Evolutionary conservation across 1,140 invertebrate species (phyloP).

Genomic region (Meloidogyne hapla): DNA sequence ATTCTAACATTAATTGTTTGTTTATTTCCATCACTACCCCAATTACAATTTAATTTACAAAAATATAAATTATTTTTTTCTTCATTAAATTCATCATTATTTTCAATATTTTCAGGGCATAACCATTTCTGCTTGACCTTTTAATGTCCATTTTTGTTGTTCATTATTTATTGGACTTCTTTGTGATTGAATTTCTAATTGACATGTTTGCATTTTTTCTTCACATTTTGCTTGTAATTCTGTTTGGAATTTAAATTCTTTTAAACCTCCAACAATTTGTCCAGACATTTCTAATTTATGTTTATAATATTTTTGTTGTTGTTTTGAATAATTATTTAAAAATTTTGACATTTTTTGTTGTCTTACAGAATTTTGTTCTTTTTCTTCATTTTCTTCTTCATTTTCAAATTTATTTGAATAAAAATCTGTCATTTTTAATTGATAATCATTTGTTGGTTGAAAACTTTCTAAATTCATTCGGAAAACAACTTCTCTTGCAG

Average conservation of each 20-base stretch:
- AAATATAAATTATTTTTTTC: conserved; percentile 21
- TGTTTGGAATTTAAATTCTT: conserved; percentile 18
- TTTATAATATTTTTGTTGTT: conserved; percentile 16
- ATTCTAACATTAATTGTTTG: conserved; percentile 34
- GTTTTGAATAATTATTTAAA: conserved; percentile 13
- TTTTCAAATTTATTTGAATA: conserved; percentile 14
- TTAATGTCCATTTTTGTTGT: conserved; percentile 35
- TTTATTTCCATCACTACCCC: conserved; percentile 32
- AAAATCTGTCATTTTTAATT: conserved; percentile 16
- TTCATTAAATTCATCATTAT: conserved; percentile 18
- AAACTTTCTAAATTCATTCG: not conserved
- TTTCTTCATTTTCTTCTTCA: conserved; percentile 6
- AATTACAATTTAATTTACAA: conserved; percentile 18
- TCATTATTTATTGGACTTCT: conserved; percentile 20
- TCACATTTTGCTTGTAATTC: conserved; percentile 29
- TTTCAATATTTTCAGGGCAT: conserved; percentile 32
- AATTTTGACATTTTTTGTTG: conserved; percentile 22
- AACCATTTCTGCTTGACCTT: conserved; percentile 34
- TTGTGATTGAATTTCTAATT: conserved; percentile 15
- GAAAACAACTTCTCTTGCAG: not conserved
- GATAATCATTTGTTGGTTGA: not conserved
- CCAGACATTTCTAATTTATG: conserved; percentile 10
- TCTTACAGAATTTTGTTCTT: not conserved
- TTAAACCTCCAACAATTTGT: conserved; percentile 22
- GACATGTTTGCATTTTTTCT: conserved; percentile 21